Percentiles rank a stretch among this genome's conserved stretches.
Evolutionary conservation across 2,113 vertebrate species (phyloP).

Genomic region (Alaudala cheleensis): DNA sequence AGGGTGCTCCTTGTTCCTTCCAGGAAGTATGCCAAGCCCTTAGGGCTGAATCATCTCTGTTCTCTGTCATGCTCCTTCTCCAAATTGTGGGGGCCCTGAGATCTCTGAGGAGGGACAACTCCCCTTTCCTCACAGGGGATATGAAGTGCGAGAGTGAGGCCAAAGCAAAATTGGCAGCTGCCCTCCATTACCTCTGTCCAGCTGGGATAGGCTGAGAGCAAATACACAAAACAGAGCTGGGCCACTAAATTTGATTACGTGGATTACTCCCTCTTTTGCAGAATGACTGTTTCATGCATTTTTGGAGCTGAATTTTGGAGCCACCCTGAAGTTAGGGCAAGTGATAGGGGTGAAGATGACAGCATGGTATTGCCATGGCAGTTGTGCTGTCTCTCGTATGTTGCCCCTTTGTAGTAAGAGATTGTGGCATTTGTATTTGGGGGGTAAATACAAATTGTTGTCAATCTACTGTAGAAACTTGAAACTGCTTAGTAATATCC

Average conservation of each 20-base stretch:
- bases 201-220: neutral
- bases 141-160: neutral
- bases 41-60: neutral
- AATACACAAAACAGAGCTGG: neutral
- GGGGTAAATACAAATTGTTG: neutral
- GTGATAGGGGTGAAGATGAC: neutral
- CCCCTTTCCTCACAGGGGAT: neutral
- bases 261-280: neutral
- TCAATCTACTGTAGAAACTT: neutral
- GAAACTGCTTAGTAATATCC: conserved; percentile 8
- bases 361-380: fast-evolving
- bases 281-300: neutral
- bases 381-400: fast-evolving
- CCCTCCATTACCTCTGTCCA: neutral
- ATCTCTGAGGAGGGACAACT: neutral
- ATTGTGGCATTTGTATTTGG: fast-evolving
- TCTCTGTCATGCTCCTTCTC: neutral
- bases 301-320: neutral
- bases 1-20: neutral
- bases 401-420: neutral
- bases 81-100: neutral
- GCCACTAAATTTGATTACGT: neutral
- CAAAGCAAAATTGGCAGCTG: neutral
- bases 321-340: neutral
- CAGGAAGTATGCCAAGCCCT: neutral